Base-by-base conservation (phyloP, 2,113 vertebrate species). In the Charadrius vociferus region DNA sequence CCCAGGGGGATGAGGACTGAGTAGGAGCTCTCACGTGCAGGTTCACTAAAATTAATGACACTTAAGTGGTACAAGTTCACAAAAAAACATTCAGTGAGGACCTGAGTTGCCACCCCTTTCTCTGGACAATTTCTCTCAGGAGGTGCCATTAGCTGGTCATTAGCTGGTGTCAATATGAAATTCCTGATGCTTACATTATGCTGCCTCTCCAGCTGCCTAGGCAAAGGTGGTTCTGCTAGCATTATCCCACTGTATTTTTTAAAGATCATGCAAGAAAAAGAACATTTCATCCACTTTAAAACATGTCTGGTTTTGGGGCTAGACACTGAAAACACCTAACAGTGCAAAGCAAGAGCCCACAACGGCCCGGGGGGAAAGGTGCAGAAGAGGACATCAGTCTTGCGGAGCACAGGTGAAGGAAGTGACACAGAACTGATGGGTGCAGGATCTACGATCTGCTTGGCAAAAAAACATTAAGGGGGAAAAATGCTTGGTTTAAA, bases 1-100 rank as follows among this genome's bases (percentile, higher is more conserved):
- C 12, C 10, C 23, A 39, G 23, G 7, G 6, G 8, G 14, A 4
- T 27, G 7, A 79, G 56, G 20, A 62, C 19, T 0, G 0, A n/a
- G 41, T 3, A 79, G 59, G 13, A 55, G 37, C 20, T 63, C 24
- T 50, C n/a, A 22, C 0, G 0, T 5, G 19, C 36, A 81, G 37
- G 39, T 56, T 81, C 49, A 72, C 53, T 47, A 41, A 80, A 90
- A n/a, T 59, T 37, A 59, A 20, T 24, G 14, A 56, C 8, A 27
- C 4, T 29, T 5, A 70, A 79, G n/a, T 0, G 1, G 29, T 19
- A 72, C 26, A 68, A 73, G 26, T n/a, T 43, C 61, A 12, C 7
- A n/a, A 2, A 62, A 90, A 88, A 59, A n/a, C 16, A 21, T 61
- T 52, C 27, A 53, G n/a, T 6, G 30, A 47, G 32, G 41, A 84